These are phyloP conservation scores for Rhagonycha fulva DNA, from an alignment of 2,888 invertebrate species.

Conservation along the genomic window DNA sequence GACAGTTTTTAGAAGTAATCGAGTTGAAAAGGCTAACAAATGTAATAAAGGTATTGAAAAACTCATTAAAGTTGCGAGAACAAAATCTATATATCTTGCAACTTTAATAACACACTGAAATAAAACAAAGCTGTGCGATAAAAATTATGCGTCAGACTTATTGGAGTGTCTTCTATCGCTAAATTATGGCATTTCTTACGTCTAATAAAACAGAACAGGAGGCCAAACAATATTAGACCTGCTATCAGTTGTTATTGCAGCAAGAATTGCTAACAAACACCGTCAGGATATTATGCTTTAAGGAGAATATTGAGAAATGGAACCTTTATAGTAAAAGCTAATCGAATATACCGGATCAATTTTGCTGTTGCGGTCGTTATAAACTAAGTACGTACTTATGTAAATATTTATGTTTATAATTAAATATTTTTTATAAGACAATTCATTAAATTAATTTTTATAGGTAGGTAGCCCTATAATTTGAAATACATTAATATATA, in stretches of 20 bases:
- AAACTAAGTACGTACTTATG: background rate
- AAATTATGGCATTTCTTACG: conserved; percentile 41
- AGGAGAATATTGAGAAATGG: conserved; percentile 22
- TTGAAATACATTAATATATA: background rate
- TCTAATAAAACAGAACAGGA: conserved; percentile 28
- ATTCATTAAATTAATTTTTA: background rate
- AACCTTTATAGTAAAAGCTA: conserved; percentile 11
- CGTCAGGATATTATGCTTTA: conserved; percentile 13
- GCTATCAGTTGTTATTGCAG: conserved; percentile 37
- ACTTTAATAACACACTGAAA: conserved; percentile 42
- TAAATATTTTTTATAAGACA: background rate
- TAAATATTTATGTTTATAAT: background rate
- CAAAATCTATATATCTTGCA: conserved; percentile 41
- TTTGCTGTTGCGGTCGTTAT: background rate
- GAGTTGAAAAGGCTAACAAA: conserved; percentile 1
- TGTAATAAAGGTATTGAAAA: conserved; percentile 19
- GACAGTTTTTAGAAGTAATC: background rate
- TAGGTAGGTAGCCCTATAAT: background rate
- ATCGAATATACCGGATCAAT: conserved; percentile 9
- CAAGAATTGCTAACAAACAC: conserved; percentile 35
- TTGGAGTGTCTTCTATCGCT: conserved; percentile 40
- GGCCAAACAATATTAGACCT: conserved; percentile 34
- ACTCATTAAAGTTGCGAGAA: conserved; percentile 38
- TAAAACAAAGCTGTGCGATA: conserved; percentile 39
- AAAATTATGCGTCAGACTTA: conserved; percentile 43